A percentile compares a stretch with the other conserved stretches of the same genome.
Evolutionary conservation across 2,888 invertebrate genomes (phyloP).

Genomic region (Andrena haemorrhoa): DNA sequence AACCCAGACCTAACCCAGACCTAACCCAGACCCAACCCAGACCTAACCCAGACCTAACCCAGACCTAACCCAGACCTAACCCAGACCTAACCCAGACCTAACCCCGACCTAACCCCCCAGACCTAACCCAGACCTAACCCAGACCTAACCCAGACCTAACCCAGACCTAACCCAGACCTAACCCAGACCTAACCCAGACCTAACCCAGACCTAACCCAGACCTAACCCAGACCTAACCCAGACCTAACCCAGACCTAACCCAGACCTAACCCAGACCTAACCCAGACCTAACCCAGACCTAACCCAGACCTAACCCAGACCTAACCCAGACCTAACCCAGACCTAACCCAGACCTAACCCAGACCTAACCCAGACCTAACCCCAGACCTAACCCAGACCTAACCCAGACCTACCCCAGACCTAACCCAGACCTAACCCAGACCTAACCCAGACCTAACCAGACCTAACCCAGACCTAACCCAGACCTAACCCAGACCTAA

Average conservation of each 20-base stretch:
- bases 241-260: slow-evolving; percentile 2
- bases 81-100: slow-evolving; percentile 10
- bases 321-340: slow-evolving; percentile 1
- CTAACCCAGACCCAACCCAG: slow-evolving; percentile 2
- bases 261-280: slow-evolving; percentile 1
- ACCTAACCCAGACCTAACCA: background rate
- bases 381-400: slow-evolving; percentile 10
- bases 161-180: slow-evolving; percentile 8
- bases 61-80: slow-evolving; percentile 13
- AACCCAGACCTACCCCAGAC: slow-evolving; percentile 11
- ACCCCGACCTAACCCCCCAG: slow-evolving; percentile 7
- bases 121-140: slow-evolving; percentile 11
- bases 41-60: slow-evolving; percentile 11
- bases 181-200: slow-evolving; percentile 7
- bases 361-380: slow-evolving; percentile 12
- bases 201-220: background rate
- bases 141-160: slow-evolving; percentile 2
- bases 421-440: slow-evolving; percentile 10
- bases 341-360: slow-evolving; percentile 11
- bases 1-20: slow-evolving; percentile 9
- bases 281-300: slow-evolving; percentile 1
- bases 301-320: background rate
- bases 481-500: slow-evolving; percentile 1
- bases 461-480: background rate
- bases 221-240: background rate